Conservation (phyloP, 2,113 vertebrate species). For the Caranx ignobilis region DNA sequence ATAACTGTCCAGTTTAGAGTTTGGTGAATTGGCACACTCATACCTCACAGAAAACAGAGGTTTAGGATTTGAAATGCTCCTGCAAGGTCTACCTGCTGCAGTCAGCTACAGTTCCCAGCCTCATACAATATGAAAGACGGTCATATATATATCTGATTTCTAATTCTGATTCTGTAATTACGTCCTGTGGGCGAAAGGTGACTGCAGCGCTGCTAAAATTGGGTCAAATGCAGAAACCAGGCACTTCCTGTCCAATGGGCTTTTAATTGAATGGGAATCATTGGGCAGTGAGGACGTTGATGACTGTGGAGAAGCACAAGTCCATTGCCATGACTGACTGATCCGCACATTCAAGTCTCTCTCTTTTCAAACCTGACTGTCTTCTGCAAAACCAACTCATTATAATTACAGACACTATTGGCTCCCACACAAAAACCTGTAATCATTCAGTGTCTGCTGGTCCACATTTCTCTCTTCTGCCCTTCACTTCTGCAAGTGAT, state of each 20-base stretch:
- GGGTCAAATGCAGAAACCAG: conserved; percentile 38
- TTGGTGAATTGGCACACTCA: neutral
- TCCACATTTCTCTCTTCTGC: conserved; percentile 50
- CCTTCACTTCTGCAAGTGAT: conserved; percentile 60
- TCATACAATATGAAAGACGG: neutral
- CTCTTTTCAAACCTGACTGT: conserved; percentile 26
- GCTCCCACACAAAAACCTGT: conserved; percentile 53
- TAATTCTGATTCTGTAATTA: conserved; percentile 37
- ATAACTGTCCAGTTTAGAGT: neutral
- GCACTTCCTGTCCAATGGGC: conserved; percentile 53
- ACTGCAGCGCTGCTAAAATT: conserved; percentile 27
- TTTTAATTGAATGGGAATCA: conserved; percentile 69
- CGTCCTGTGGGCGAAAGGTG: conserved; percentile 27
- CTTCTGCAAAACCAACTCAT: conserved; percentile 59
- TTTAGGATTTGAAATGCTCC: neutral
- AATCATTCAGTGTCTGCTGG: conserved; percentile 49
- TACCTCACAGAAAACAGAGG: neutral
- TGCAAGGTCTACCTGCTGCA: neutral
- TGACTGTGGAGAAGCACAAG: conserved; percentile 49
- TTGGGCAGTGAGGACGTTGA: conserved; percentile 61
- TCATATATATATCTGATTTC: conserved; percentile 1
- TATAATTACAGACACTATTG: conserved; percentile 59
- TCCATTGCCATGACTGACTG: conserved; percentile 31
- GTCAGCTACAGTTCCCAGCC: neutral
- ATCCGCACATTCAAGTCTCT: conserved; percentile 18